Evolutionary conservation across 2,888 invertebrate genomes (phyloP).

Genomic region (Oithona nana): DNA sequence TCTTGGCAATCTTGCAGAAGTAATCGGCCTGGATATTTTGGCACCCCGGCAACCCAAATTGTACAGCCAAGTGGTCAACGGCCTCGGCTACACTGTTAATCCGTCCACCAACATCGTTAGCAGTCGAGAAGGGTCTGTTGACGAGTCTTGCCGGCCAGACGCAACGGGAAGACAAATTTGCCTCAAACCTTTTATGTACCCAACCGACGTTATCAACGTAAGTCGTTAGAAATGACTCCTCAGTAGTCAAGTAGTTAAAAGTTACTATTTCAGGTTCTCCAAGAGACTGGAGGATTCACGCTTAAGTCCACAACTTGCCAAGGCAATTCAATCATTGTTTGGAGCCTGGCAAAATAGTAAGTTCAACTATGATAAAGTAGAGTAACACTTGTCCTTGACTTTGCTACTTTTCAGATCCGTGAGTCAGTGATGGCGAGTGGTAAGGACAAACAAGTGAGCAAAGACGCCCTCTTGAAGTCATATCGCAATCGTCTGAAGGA

Average conservation of each 20-base stretch:
- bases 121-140: constrained; percentile 2
- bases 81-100: constrained; percentile 12
- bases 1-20: too few species aligned
- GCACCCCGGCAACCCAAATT: constrained; percentile 15
- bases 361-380: too few species aligned
- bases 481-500: constrained; percentile 85
- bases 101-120: background rate
- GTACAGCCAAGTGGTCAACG: background rate
- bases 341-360: constrained; percentile 11
- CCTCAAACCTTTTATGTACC: constrained; percentile 13
- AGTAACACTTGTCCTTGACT: too few species aligned
- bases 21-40: constrained; percentile 16
- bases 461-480: constrained; percentile 82
- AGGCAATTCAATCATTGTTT: constrained; percentile 12
- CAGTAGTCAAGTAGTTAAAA: too few species aligned
- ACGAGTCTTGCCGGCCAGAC: constrained; percentile 12
- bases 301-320: constrained; percentile 2
- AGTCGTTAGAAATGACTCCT: too few species aligned
- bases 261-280: too few species aligned
- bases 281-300: constrained; percentile 13
- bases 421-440: background rate
- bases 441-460: constrained; percentile 42
- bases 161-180: constrained; percentile 12
- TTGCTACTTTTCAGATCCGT: too few species aligned
- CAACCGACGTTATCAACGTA: constrained; percentile 15